These are phyloP conservation scores for Lepus oiostolus DNA, from an alignment of 2,797 vertebrate genomes.

Conservation along the genomic window DNA sequence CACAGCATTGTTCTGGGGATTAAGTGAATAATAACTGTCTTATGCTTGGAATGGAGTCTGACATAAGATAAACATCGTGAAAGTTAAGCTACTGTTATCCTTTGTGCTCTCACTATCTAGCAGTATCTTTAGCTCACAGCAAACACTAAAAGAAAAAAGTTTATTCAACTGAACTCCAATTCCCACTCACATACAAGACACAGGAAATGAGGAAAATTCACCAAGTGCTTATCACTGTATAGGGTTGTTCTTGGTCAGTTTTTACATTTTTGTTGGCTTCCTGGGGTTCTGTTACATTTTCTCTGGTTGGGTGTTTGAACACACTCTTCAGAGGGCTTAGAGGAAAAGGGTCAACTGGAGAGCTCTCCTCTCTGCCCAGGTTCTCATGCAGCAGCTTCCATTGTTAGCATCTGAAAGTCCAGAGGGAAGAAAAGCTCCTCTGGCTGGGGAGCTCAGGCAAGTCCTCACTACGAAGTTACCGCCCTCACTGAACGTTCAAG, in stretches of 20 bases:
- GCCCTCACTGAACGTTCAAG: background rate
- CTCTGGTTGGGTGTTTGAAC: background rate
- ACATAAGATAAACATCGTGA: background rate
- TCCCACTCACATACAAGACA: background rate
- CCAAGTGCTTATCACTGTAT: background rate
- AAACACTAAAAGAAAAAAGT: background rate
- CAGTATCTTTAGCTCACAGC: background rate
- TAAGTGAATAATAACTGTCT: conserved; percentile 29
- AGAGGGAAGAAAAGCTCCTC: background rate
- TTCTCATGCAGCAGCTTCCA: background rate
- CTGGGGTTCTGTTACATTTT: background rate
- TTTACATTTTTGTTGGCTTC: background rate
- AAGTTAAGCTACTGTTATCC: conserved; percentile 36
- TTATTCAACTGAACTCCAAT: conserved; percentile 1
- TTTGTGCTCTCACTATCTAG: background rate
- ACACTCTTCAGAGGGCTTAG: background rate
- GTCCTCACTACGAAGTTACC: background rate
- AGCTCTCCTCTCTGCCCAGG: background rate
- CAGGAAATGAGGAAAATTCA: background rate
- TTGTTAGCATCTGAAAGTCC: background rate
- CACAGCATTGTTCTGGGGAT: conserved; percentile 5
- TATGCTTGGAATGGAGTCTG: background rate
- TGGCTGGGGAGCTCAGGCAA: background rate
- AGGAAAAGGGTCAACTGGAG: background rate
- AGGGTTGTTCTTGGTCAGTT: background rate